Conservation (phyloP, 1,140 invertebrate genomes). For the Meloidogyne exigua region DNA sequence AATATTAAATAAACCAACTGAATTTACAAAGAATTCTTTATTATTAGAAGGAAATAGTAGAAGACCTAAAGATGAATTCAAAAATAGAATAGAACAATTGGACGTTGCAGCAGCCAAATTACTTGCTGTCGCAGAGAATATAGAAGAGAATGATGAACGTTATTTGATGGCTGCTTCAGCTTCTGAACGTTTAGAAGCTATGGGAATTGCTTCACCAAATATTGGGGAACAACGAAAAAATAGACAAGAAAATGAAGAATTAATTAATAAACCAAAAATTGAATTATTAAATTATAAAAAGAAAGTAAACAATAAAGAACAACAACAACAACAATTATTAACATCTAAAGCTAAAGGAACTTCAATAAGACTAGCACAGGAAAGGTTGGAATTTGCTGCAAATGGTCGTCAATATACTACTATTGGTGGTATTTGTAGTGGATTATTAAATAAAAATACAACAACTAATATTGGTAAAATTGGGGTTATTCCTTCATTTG, state of each 20-base stretch:
- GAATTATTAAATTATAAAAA: not conserved
- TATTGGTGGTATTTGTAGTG: too few species aligned
- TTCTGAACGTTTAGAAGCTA: conserved; percentile 19
- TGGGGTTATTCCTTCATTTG: conserved; percentile 17
- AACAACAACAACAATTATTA: not conserved
- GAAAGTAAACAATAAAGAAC: not conserved
- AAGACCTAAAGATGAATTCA: not conserved
- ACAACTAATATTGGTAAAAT: conserved; percentile 3
- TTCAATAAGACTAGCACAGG: not conserved
- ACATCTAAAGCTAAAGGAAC: not conserved
- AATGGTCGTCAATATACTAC: not conserved
- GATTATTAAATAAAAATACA: not conserved
- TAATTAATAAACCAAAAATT: too few species aligned
- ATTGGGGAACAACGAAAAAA: not conserved
- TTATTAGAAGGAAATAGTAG: not conserved
- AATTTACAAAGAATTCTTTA: conserved; percentile 1
- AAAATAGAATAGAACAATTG: conserved; percentile 27
- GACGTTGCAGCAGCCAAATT: conserved; percentile 16
- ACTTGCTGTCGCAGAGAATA: conserved; percentile 7
- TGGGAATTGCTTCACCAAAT: conserved; percentile 13
- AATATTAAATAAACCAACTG: not conserved
- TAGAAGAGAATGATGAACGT: conserved; percentile 15
- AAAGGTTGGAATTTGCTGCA: not conserved
- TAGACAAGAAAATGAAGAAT: not conserved
- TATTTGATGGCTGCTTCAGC: conserved; percentile 19